phyloP scores from a whole-genome alignment of 1,140 invertebrate genomes.

The Drosophila virilis region DNA sequence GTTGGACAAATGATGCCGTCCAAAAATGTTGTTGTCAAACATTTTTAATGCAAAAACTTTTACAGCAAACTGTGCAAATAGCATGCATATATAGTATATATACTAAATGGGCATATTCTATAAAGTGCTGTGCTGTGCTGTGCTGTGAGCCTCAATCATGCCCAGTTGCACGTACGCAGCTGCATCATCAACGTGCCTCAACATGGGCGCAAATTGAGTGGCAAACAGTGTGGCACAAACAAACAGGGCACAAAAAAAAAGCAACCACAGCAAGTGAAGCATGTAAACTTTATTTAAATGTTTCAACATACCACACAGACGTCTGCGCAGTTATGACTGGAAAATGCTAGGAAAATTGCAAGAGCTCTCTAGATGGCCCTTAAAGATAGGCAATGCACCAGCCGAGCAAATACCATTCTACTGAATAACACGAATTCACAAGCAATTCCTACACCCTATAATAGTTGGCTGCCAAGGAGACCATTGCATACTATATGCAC shows the following conservation, averaged over 20 bases:
- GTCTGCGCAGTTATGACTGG: constrained; percentile 22
- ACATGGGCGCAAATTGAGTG: constrained; percentile 43
- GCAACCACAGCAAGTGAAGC: constrained; percentile 38
- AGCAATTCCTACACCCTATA: background rate
- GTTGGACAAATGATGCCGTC: background rate
- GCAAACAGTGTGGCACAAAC: constrained; percentile 29
- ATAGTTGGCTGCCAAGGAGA: background rate
- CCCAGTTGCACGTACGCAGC: constrained; percentile 8
- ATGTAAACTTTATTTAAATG: constrained; percentile 54
- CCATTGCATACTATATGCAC: too few species aligned
- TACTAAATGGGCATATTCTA: background rate
- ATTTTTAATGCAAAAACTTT: constrained; percentile 35
- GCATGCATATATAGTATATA: background rate
- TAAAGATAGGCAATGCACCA: constrained; percentile 11
- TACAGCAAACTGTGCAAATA: background rate
- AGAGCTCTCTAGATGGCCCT: constrained; percentile 2
- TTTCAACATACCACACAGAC: constrained; percentile 21
- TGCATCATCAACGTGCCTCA: constrained; percentile 23
- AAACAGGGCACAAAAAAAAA: constrained; percentile 12
- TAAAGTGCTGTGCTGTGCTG: background rate
- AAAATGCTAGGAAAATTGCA: constrained; percentile 11
- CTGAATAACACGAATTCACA: background rate
- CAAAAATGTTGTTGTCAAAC: constrained; percentile 12
- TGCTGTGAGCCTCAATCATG: constrained; percentile 16
- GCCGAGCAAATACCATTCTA: constrained; percentile 13